Base-by-base conservation (phyloP, 2,797 vertebrate genomes). In the Thripadectes ignobilis region DNA sequence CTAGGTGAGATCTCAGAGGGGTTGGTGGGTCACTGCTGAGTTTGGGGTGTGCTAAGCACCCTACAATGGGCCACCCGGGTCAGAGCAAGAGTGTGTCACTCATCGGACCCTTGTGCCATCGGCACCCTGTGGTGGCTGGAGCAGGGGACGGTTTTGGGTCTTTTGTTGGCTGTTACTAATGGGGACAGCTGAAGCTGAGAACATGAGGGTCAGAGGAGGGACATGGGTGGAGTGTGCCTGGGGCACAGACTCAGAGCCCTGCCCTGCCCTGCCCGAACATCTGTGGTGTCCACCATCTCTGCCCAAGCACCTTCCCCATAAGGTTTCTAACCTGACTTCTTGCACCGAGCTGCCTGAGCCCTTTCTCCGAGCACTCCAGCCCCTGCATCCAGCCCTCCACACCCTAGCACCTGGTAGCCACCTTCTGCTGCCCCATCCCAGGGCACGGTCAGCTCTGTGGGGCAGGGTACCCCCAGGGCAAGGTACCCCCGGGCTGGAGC, bases 181-280 rank as follows among this genome's bases (percentile, higher is more conserved):
- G 41, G 41, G 36, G 14, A 55, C 38, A 5, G 6, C 16, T 5
- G 4, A 10, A 52, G 27, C 18, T 0, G 0, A 49, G 39, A 81
- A 14, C 34, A 32, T 14, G 4, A 16, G 74, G 3, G 43, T 23
- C 1, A 34, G 65, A 71, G 41, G 39, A 12, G 19, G 11, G 34
- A 19, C 2, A 0, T 0, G 27, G 38, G 55, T 59, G 51, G 12
- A 73, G 52, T 0, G 15, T 67, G n/a, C 14, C 39, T 38, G 8
- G 61, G 32, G 72, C 34, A 21, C 43, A 51, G 36, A 32, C 34
- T 34, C 52, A 66, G 57, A 58, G 45, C 26, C 45, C 39, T 45
- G 45, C 43, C 41, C 32, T 65, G 51, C 29, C 45, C 39, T 45
- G 59, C 20, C 34, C 9, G 7, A 49, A 32, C 45, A 19, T 36